Base-by-base conservation (phyloP, 2,888 invertebrate genomes). In the Drosophila greeni region DNA sequence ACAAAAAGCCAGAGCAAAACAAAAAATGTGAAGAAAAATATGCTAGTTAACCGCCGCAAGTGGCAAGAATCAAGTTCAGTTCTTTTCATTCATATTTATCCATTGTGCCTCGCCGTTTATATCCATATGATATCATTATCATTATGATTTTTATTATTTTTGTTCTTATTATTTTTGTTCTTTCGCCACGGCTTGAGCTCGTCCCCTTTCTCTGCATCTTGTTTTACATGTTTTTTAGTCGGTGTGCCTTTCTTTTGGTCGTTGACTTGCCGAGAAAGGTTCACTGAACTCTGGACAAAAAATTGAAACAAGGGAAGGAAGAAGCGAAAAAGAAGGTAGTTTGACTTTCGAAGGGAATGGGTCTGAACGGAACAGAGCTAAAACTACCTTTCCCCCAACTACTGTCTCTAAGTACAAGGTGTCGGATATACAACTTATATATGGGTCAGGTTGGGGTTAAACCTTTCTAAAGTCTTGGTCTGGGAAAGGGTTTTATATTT, bases 111-210 rank as follows among this genome's bases (percentile, higher is more conserved):
- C 14, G 34, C 33, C 33, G 33, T 20, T 48, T 61, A 54, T 54
- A 54, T 54, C 62, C 67, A 70, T 62, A 70, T 70, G 68, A 68
- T 70, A 68, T 70, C 70, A 68, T 68, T 61, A 70, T 70, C 48
- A 48, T 59, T 67, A 58, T 66, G 36, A 16, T 66, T 49, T 23
- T 53, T 67, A 26, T 52, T 34, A 12, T 34, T 16, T 40, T 37
- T 33, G 31, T 43, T 61, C 42, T 20, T 20, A 26, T 52, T 34
- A 12, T 34, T 16, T 40, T 37, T 33, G 31, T 43, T 61, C 42
- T 57, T 29, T 26, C 18, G 26, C 51, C 39, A 20, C 23, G 7
- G 16, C 24, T 31, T 23, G 5, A 6, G 24, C 20, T 8, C 37
- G 3, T 3, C 29, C 61, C 47, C 39, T 61, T 61, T 61, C 40